Evolutionary conservation across 2,113 vertebrate genomes (phyloP), one percentile per base, ranked within the genome.

Genomic region (Emberiza fucata): DNA sequence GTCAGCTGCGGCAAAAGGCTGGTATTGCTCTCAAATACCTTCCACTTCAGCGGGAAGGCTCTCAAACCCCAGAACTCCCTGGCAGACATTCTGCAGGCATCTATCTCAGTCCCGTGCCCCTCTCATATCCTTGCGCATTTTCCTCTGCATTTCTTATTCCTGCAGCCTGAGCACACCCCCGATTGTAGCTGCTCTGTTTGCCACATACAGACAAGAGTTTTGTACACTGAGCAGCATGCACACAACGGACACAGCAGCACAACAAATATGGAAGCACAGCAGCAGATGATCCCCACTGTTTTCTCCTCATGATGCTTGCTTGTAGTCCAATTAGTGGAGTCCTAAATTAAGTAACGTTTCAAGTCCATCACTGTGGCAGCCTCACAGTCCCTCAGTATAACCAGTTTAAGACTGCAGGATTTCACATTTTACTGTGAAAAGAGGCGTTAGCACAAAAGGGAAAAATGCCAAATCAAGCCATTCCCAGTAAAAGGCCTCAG

Each of bases 131-230:
- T 44, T 45, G 20, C 1, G 0, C 27, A 37, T 48, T 22, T 61
- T 69, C 24, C 79, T 89, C 59, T 18, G 61, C 50, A 57, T 69
- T 92, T 71, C 63, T 87, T 61, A 47, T 28, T 92, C 89, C 84
- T 80, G 66, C 57, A 91, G 73, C 81, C 53, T 13, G 50, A 92
- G 56, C 21, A 19, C 9, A 76, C 73, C 72, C 84, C 89, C 82
- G 45, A 91, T 37, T 66, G 84, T 69, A 95, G 78, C 91, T 94
- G 93, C 94, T 95, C 91, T 87, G 66, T 90, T 95, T 59, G 77
- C 53, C 81, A 91, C 59, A 31, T 10, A 82, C 14, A 84, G 80
- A 88, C 89, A 66, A 61, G 31, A 73, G 78, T 45, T 87, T 87
- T 72, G 54, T 18, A 88, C 86, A 90, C 65, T 19, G 75, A 77